These are phyloP conservation scores for Emydocephalus ijimae DNA, from an alignment of 2,113 vertebrate genomes.

Conservation along the genomic window DNA sequence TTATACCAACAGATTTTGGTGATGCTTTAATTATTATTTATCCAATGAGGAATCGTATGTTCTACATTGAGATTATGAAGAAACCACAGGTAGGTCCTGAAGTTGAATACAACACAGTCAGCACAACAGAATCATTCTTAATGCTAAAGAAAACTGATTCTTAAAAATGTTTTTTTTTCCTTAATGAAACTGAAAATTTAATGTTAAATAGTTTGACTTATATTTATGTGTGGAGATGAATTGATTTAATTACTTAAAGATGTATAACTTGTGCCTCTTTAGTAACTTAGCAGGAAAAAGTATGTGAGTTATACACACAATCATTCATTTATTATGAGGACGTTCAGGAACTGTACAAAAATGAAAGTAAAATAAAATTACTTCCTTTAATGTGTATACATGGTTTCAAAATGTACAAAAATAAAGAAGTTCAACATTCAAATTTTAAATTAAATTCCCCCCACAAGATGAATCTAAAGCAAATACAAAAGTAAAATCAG, in stretches of 20 bases:
- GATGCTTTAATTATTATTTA: conserved; percentile 97
- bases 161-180: background rate
- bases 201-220: background rate
- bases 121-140: background rate
- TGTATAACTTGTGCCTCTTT: background rate
- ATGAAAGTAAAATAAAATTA: background rate
- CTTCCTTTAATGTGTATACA: background rate
- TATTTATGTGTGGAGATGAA: background rate
- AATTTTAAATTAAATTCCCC: background rate
- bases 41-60: conserved; percentile 98
- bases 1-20: conserved; percentile 97
- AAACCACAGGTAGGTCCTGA: conserved; percentile 85
- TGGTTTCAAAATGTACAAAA: background rate
- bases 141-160: background rate
- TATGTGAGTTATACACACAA: background rate
- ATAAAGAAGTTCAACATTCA: background rate
- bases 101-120: conserved; percentile 1
- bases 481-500: background rate
- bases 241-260: background rate
- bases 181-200: background rate
- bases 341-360: background rate
- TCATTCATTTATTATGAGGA: background rate
- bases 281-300: background rate
- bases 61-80: conserved; percentile 93
- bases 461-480: background rate